Conservation (phyloP, 2,888 invertebrate genomes). For the Vandiemenella viatica region DNA sequence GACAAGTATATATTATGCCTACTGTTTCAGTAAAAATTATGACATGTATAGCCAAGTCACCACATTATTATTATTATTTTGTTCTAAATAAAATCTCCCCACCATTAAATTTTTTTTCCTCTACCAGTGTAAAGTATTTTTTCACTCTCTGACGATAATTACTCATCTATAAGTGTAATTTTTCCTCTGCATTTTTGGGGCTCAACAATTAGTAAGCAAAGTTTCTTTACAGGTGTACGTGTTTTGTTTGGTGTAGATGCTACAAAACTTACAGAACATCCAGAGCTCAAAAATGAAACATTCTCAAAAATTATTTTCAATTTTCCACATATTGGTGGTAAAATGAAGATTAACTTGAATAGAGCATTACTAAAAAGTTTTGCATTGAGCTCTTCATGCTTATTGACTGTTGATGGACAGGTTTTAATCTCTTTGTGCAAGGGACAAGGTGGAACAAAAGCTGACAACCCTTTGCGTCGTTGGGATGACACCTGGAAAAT, state of each 20-base stretch:
- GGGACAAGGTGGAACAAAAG: conserved; percentile 38
- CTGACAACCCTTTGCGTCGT: conserved; percentile 27
- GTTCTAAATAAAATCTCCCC: too few relatives aligned
- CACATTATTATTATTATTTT: too few relatives aligned
- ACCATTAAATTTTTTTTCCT: too few relatives aligned
- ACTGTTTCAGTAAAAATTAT: too few relatives aligned
- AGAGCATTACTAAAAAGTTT: conserved; percentile 34
- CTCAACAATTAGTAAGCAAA: too few relatives aligned
- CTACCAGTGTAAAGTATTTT: too few relatives aligned
- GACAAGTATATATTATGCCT: too few relatives aligned
- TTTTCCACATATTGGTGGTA: conserved; percentile 44
- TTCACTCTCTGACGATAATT: too few relatives aligned
- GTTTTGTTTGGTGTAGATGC: conserved; percentile 36
- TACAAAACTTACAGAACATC: conserved; percentile 27
- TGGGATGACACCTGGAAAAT: conserved; percentile 40
- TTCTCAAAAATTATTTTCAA: conserved; percentile 41
- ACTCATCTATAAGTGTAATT: too few relatives aligned
- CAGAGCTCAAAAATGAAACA: conserved; percentile 19
- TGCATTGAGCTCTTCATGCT: conserved; percentile 29
- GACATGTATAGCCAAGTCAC: too few relatives aligned
- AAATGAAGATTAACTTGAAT: conserved; percentile 41
- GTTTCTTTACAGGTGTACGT: conserved; percentile 29
- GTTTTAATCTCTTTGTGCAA: conserved; percentile 35
- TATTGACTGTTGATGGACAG: conserved; percentile 26
- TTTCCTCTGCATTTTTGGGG: too few relatives aligned